Conservation (phyloP, 1,140 invertebrate species). For the Meloidogyne exigua region DNA sequence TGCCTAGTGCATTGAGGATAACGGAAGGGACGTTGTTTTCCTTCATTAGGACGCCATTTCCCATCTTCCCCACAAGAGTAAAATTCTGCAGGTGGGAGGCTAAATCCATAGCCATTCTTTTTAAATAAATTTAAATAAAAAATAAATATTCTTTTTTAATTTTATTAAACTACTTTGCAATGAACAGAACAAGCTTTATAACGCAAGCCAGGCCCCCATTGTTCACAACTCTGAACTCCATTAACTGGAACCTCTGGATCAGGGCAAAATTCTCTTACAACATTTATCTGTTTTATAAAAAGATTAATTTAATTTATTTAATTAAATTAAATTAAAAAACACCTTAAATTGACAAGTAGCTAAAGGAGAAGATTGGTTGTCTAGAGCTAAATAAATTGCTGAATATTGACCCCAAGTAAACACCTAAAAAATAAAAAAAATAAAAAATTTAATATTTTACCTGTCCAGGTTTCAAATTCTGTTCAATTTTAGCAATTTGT, state of each 20-base stretch:
- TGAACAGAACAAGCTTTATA: conserved; percentile 79
- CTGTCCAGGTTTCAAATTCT: conserved; percentile 82
- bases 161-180: conserved; percentile 70
- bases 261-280: conserved; percentile 83
- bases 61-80: conserved; percentile 94
- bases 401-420: conserved; percentile 87
- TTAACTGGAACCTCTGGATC: conserved; percentile 80
- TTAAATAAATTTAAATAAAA: neutral
- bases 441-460: neutral
- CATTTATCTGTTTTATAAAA: conserved; percentile 46
- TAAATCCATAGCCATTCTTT: conserved; percentile 76
- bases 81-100: conserved; percentile 84
- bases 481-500: conserved; percentile 77
- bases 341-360: conserved; percentile 90
- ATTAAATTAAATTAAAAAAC: conserved; percentile 80
- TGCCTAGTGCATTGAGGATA: conserved; percentile 62
- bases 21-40: conserved; percentile 65
- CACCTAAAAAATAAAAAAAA: conserved; percentile 65
- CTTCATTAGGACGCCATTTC: conserved; percentile 83
- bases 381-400: conserved; percentile 87
- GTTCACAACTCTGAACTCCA: conserved; percentile 83
- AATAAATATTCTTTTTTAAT: neutral
- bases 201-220: conserved; percentile 91
- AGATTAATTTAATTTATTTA: conserved; percentile 23
- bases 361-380: conserved; percentile 79